Evolutionary conservation across 2,888 invertebrate species (phyloP), one percentile per base, ranked within the genome.

Genomic region (Scrobipalpa costella): DNA sequence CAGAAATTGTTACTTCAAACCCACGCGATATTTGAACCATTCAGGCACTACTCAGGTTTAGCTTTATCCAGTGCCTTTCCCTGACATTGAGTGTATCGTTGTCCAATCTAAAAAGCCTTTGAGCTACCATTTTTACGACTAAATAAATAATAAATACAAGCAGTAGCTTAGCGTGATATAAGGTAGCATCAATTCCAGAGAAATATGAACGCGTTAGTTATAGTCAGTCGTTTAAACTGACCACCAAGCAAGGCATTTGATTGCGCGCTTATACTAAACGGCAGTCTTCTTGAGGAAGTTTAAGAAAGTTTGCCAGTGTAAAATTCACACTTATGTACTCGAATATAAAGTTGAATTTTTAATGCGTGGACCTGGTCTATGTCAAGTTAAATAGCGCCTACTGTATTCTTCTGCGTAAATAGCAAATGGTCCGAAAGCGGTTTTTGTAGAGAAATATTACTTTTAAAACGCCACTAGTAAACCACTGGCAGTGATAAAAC

Each of bases 1-100:
- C 65, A 78, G 73, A 77, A 74, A 70, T 70, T 63, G 47, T 66
- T 71, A 52, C 64, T 63, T 70, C 62, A 64, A 64, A 64, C 72
- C 21, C 73, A 76, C 73, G 76, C 75, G 71, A 71, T 67, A 60
- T 67, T 66, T 74, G 19, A 13, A 21, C 17, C 49, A 27, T 27
- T 27, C 5, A 27, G 27, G 27, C 5, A 21, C 17, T 19, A 27
- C 5, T 27, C 5, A 27, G 27, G 27, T 27, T 27, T 27, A 27
- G 27, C 27, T 27, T 27, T 27, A 27, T 2, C 27, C 27, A 76
- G 69, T 73, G 36, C 17, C 44, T 44, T 57, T 19, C 57, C 57
- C 38, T 38, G 58, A 58, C 40, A 40, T 13, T 21, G n/a, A 40
- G 19, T 38, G 21, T 58, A 34, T 55, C 15, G 55, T 34, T 52